Evolutionary conservation across 2,113 vertebrate genomes (phyloP).

Genomic region (Zosterops pallidus): DNA sequence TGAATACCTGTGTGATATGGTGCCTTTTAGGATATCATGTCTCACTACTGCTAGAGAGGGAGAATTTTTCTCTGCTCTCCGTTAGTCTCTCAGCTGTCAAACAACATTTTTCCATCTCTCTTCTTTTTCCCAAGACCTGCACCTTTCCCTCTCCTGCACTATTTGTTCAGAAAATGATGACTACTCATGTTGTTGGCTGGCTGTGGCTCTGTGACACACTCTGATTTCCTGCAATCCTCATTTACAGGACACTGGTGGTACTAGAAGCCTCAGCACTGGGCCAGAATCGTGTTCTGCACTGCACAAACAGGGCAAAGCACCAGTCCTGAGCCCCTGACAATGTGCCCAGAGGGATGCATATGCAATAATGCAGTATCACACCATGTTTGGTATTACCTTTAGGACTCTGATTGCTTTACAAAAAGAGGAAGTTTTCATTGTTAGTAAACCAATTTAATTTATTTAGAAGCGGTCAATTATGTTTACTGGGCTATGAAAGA

Average conservation of each 20-base stretch:
- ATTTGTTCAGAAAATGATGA: background rate
- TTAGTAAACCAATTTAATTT: conserved; percentile 47
- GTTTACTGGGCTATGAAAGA: conserved; percentile 62
- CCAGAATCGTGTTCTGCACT: too few relatives aligned
- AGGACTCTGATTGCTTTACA: background rate
- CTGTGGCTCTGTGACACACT: background rate
- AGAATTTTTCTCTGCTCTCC: background rate
- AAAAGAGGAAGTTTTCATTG: conserved; percentile 29
- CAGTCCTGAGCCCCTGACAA: background rate
- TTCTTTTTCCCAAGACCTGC: background rate
- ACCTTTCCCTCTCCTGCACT: background rate
- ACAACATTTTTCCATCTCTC: background rate
- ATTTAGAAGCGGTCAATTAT: conserved; percentile 59
- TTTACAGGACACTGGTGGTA: background rate
- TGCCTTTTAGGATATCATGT: background rate
- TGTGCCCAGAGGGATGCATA: fast-evolving
- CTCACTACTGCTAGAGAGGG: background rate
- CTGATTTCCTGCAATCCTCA: background rate
- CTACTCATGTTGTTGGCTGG: fast-evolving
- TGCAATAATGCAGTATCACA: background rate
- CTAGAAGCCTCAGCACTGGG: background rate
- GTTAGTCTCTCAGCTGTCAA: background rate
- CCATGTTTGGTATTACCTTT: background rate
- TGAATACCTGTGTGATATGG: background rate
- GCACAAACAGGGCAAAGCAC: background rate